Conservation (phyloP, 2,113 vertebrate species). For the Corydoras sp. region DNA sequence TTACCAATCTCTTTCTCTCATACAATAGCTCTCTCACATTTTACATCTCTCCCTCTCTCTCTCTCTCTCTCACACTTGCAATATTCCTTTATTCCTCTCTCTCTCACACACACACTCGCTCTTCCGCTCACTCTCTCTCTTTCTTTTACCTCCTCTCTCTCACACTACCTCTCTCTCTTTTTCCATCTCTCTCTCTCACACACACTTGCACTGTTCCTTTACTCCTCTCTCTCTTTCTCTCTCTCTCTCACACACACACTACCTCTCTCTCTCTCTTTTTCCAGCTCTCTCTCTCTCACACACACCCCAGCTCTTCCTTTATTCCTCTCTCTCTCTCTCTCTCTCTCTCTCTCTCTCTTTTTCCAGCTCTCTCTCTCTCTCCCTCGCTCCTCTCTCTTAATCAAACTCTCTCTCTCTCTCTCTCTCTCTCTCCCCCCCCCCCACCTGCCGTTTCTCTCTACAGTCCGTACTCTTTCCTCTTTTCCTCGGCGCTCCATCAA, state of each 20-base stretch:
- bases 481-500: slow-evolving; percentile 51
- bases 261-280: not conserved
- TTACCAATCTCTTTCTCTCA: not conserved
- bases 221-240: not conserved
- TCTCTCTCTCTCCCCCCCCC: slow-evolving; percentile 21
- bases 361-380: not conserved
- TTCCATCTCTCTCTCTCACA: not conserved
- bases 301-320: not conserved
- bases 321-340: not conserved
- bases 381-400: slow-evolving; percentile 24
- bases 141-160: not conserved
- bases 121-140: not conserved
- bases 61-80: not conserved
- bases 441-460: slow-evolving; percentile 20
- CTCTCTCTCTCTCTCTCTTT: not conserved
- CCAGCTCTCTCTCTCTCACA: slow-evolving; percentile 2
- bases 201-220: no score
- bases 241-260: slow-evolving; percentile 2
- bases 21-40: not conserved
- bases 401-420: slow-evolving; percentile 4
- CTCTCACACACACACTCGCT: not conserved
- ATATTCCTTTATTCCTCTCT: no score
- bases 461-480: slow-evolving; percentile 37
- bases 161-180: not conserved
- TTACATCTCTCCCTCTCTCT: not conserved